Evolutionary conservation across 1,140 invertebrate species (phyloP), one percentile per base, ranked within the genome.

Genomic region (Parapsyche elsis): DNA sequence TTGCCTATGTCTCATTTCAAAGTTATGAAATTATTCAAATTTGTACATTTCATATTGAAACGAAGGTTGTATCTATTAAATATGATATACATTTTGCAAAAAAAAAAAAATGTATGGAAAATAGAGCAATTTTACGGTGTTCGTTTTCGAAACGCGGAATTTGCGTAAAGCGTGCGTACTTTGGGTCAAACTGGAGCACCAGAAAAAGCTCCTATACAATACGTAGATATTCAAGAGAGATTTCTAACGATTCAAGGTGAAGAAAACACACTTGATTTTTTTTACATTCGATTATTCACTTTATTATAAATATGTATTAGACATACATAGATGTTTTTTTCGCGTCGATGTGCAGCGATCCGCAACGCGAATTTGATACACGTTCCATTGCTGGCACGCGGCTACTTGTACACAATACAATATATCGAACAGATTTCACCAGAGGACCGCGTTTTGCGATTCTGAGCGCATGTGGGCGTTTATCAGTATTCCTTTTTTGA

Each of bases 61-160:
- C 49, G 49, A 53, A 14, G 16, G 12, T 12, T 53, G 49, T 5
- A 53, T 38, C 30, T 38, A 38, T 38, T 38, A 38, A 38, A 38
- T 38, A 38, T 38, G 1, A 38, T 38, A 38, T 4, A 38, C 7
- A 38, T 38, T n/a, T n/a, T n/a, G n/a, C n/a, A n/a, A n/a, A n/a
- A n/a, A 53, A 10, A 2, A 53, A 53, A 16, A 53, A 53, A 14
- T 16, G 10, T 53, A 16, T 16, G 16, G 2, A 53, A 53, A 53
- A 53, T 53, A 53, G 49, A 53, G 49, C 49, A 12, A 53, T 53
- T 53, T 53, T 53, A 53, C 49, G 49, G 49, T 53, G 49, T 53
- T 53, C 49, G 49, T 53, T 53, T 53, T 53, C 49, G 49, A 53
- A 53, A 53, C 16, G 49, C 10, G 49, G 49, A 53, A 53, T 53